phyloP scores from a whole-genome alignment of 2,113 vertebrate genomes.

The Myodes glareolus region DNA sequence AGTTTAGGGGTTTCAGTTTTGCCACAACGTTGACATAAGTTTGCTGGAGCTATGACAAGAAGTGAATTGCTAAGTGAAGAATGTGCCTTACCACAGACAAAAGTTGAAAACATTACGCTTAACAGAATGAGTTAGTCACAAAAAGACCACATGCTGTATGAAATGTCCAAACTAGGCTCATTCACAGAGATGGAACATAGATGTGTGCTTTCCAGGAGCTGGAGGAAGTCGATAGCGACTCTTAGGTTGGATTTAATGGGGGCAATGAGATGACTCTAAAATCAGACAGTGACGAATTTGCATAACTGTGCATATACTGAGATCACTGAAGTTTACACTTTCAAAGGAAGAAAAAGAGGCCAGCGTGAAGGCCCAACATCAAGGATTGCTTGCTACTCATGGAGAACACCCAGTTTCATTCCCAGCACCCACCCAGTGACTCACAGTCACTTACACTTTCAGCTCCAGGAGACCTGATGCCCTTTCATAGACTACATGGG shows the following conservation, averaged over 20 bases:
- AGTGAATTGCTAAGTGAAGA: neutral
- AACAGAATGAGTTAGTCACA: neutral
- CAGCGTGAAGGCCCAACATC: neutral
- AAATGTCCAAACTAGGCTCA: neutral
- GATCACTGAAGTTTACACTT: neutral
- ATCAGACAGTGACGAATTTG: neutral
- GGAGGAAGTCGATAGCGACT: neutral
- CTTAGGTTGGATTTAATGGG: neutral
- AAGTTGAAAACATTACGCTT: neutral
- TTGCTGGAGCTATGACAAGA: neutral
- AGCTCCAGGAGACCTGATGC: too few species aligned
- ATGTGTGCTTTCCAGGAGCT: neutral
- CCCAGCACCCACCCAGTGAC: too few species aligned
- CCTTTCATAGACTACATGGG: too few species aligned
- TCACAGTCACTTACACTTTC: neutral
- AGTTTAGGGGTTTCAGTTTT: neutral
- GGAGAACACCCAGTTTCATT: neutral
- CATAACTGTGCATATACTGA: neutral
- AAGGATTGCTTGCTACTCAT: neutral
- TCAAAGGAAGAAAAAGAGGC: neutral
- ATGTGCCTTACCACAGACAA: neutral
- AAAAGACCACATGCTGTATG: neutral
- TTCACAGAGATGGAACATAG: neutral
- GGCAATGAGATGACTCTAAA: neutral
- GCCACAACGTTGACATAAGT: neutral